Evolutionary conservation across 2,797 vertebrate species (phyloP).

Genomic region (Podargus strigoides): DNA sequence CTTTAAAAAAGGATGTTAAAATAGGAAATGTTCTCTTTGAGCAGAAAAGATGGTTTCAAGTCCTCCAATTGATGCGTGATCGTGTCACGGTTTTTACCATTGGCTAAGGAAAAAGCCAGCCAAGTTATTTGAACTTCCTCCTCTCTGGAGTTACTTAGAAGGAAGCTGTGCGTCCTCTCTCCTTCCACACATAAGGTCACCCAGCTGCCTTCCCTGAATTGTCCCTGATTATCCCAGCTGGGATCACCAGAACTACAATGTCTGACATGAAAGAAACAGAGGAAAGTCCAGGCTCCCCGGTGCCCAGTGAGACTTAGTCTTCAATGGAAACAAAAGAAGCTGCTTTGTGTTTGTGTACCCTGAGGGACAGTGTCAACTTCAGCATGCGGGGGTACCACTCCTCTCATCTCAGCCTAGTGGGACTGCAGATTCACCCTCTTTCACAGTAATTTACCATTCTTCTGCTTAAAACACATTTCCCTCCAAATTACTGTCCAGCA

Average conservation of each 20-base stretch:
- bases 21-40: not conserved
- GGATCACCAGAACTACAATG: not conserved
- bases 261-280: not conserved
- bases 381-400: not conserved
- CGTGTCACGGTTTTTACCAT: not conserved
- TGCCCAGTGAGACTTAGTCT: not conserved
- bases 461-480: not conserved
- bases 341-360: not conserved
- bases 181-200: not conserved
- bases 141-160: not conserved
- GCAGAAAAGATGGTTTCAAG: not conserved
- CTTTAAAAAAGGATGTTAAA: not conserved
- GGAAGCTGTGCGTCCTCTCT: not conserved
- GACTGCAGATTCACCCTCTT: not conserved
- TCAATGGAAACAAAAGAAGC: not conserved
- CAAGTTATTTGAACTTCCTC: not conserved
- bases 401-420: not conserved
- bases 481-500: not conserved
- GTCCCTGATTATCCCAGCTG: not conserved
- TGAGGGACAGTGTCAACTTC: not conserved
- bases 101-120: not conserved
- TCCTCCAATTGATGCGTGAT: not conserved
- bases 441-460: not conserved
- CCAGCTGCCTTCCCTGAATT: not conserved
- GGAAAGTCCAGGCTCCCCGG: not conserved